Evolutionary conservation across 2,888 invertebrate species (phyloP).

Genomic region (Troglohyphantes excavatus): DNA sequence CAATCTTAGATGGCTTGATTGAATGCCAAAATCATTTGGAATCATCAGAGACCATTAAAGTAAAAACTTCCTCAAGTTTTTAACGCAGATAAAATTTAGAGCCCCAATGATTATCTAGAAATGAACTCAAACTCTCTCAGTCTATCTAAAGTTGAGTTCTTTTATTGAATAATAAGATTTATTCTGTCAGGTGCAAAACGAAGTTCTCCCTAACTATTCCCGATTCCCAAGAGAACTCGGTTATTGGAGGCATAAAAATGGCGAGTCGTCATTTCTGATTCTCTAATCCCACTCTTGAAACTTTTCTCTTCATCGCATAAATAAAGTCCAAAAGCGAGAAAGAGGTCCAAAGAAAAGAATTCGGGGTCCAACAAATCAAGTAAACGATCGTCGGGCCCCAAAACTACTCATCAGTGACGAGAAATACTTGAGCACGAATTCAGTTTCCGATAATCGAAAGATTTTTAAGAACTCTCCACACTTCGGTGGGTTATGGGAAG

Average conservation of each 20-base stretch:
- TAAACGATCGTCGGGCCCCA: conserved; percentile 24
- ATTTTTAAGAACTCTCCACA: conserved; percentile 14
- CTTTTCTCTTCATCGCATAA: neutral
- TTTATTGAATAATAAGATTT: too few relatives aligned
- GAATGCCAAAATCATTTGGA: too few relatives aligned
- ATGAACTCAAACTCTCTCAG: too few relatives aligned
- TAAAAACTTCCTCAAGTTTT: too few relatives aligned
- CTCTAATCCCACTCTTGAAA: neutral
- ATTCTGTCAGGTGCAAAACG: neutral
- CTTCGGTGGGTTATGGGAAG: neutral
- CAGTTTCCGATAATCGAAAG: conserved; percentile 42
- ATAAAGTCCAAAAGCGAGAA: conserved; percentile 11
- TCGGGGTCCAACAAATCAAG: conserved; percentile 40
- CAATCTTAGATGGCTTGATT: too few relatives aligned
- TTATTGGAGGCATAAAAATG: conserved; percentile 25
- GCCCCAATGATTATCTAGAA: too few relatives aligned
- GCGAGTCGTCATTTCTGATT: neutral
- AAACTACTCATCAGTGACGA: conserved; percentile 40
- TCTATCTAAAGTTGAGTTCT: too few relatives aligned
- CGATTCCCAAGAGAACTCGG: neutral
- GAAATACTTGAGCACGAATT: conserved; percentile 50
- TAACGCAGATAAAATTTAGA: too few relatives aligned
- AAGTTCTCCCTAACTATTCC: neutral
- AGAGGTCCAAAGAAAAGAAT: conserved; percentile 5
- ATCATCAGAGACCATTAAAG: too few relatives aligned